Base-by-base conservation (phyloP, 2,113 vertebrate species). In the Aphyosemion australe region DNA sequence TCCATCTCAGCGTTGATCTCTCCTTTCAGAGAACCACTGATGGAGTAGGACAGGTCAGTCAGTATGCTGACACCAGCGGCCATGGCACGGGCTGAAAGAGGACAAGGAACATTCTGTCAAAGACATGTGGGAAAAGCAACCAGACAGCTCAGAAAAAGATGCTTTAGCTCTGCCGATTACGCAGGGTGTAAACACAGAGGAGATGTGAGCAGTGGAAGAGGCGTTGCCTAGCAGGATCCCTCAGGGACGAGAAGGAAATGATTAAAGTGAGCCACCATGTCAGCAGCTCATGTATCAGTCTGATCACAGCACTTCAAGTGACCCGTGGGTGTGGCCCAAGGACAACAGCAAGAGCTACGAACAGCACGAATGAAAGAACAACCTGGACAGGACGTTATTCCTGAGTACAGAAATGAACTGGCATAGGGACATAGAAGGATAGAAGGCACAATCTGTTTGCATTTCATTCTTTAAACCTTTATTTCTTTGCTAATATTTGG, bases 41-140 rank as follows among this genome's bases (percentile, higher is more conserved):
- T 84, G 61, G 90, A 87, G 82, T 90, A 90, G 0, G 93, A 88
- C 32, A 86, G 80, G 34, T 96, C 93, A 88, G 89, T 94, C 79
- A 94, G 91, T 65, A 95, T 83, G 80, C 95, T 69, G 74, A 94
- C 92, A 73, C 94, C 95, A 19, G 95, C 93, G 93, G 95, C 93
- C 95, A 97, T 97, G 74, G 90, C 91, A 84, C 78, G 86, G 74
- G 82, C 94, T 95, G 90, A 50, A 68, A 85, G 48, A 61, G 63
- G 72, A 45, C 58, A 78, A 74, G 6, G 87, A 84, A 84, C 79
- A 87, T 80, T 8, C 39, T 76, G 72, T 87, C 51, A 90, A 76
- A 76, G 59, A 48, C 20, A 50, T 42, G 10, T 47, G 63, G 14
- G 41, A 52, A 34, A 61, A 32, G 42, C 58, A 69, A 45, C 1